These are phyloP conservation scores for Odontocerum albicorne DNA, from an alignment of 2,888 invertebrate species.

Conservation along the genomic window DNA sequence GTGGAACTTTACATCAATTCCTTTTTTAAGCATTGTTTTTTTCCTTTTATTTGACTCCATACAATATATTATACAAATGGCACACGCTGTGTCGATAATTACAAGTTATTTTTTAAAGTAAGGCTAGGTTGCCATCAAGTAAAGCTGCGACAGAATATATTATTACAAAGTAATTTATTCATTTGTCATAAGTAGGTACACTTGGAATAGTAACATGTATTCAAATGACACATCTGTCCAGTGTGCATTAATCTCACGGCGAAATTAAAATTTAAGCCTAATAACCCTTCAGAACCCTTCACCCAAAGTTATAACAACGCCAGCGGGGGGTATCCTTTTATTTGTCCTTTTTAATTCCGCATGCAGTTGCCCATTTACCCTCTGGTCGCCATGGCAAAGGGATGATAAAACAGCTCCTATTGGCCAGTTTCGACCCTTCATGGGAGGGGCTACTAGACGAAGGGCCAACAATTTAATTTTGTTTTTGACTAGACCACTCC, in stretches of 20 bases:
- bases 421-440: constrained; percentile 31
- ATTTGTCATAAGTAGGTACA: too few relatives aligned
- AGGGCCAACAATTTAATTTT: constrained; percentile 34
- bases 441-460: constrained; percentile 29
- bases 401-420: constrained; percentile 28
- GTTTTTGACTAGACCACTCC: constrained; percentile 34
- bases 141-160: neutral
- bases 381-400: constrained; percentile 30
- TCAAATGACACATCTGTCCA: neutral
- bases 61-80: too few relatives aligned
- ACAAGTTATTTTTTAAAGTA: neutral
- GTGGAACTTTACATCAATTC: too few relatives aligned
- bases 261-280: constrained; percentile 1
- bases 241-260: neutral
- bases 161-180: too few relatives aligned
- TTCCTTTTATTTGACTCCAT: too few relatives aligned
- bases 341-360: constrained; percentile 11
- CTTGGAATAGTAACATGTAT: too few relatives aligned
- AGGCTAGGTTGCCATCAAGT: neutral
- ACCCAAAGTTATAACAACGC: constrained; percentile 1
- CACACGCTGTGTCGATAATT: too few relatives aligned
- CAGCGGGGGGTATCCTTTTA: neutral
- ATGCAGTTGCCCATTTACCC: constrained; percentile 10
- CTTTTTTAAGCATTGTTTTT: too few relatives aligned
- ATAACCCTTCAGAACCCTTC: neutral